These are phyloP conservation scores for Danaus plexippus DNA, from an alignment of 1,140 invertebrate species.

Conservation along the genomic window DNA sequence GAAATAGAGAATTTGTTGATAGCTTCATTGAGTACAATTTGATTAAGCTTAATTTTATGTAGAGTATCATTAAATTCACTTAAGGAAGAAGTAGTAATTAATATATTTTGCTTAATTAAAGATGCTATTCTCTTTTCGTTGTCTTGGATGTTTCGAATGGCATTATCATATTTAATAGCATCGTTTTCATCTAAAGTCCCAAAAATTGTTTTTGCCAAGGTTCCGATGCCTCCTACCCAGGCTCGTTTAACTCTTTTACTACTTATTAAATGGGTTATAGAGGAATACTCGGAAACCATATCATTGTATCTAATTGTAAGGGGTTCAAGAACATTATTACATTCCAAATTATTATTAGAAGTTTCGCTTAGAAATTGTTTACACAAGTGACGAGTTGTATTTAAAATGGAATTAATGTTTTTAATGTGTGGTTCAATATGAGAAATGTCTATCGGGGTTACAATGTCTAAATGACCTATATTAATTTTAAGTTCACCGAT, in stretches of 20 bases:
- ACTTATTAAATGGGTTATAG: constrained; percentile 19
- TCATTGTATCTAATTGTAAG: constrained; percentile 19
- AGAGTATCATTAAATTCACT: constrained; percentile 21
- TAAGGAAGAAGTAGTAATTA: constrained; percentile 16
- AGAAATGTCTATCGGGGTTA: constrained; percentile 18
- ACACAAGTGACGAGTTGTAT: constrained; percentile 12
- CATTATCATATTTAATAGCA: constrained; percentile 19
- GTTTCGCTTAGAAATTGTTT: constrained; percentile 17
- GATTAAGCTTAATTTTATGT: constrained; percentile 22
- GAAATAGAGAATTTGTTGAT: constrained; percentile 22
- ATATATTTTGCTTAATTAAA: constrained; percentile 21
- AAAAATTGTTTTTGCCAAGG: constrained; percentile 21
- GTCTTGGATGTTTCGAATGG: constrained; percentile 15
- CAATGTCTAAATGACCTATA: constrained; percentile 14
- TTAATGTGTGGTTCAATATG: constrained; percentile 21
- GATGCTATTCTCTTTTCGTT: constrained; percentile 14
- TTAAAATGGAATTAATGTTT: constrained; percentile 15
- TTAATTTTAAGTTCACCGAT: constrained; percentile 24
- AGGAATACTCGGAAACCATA: constrained; percentile 17
- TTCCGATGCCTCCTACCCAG: constrained; percentile 23
- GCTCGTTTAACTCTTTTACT: constrained; percentile 13
- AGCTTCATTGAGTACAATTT: constrained; percentile 20
- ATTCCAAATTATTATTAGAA: constrained; percentile 10
- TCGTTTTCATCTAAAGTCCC: constrained; percentile 26
- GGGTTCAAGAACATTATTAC: constrained; percentile 15